Evolutionary conservation across 2,797 vertebrate species (phyloP), one percentile per base, ranked within the genome.

Genomic region (Sciurus carolinensis): DNA sequence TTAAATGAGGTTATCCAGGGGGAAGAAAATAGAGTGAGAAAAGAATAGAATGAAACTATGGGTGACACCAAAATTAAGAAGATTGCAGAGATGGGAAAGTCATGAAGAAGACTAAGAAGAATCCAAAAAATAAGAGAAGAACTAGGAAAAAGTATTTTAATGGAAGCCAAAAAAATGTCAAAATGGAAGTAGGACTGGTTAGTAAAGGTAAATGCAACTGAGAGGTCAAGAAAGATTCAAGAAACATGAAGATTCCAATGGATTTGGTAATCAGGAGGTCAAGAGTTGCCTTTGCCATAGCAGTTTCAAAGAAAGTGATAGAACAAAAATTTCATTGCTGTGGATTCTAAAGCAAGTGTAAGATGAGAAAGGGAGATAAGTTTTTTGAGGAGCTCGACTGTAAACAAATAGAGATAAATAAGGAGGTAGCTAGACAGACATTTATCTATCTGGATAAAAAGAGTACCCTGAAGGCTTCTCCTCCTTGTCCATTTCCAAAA

Each of bases 341-440:
- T 88, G 50, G 50, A 64, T 77, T 92, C 20, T n/a, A 86, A 91
- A 82, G 26, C 39, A 86, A 80, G 62, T 17, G 4, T 81, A 47
- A 82, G 47, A 81, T 80, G 54, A 39, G 36, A 94, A 89, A 89
- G 26, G 44, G 50, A 85, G 28, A 86, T 81, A 89, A 81, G 15
- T 81, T 87, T 84, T 81, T 66, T 82, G 80, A 92, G 75, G 66
- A 89, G 39, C 2, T 57, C 92, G 44, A 28, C 39, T 66, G n/a
- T 81, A 22, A 85, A 39, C 86, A 30, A 94, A 75, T 84, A 57
- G 44, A 89, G 4, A 81, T 50, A 57, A 39, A 75, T 44, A 42
- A 90, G 44, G 44, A 59, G 10, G 18, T 54, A 85, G 42, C 24
- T 67, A 67, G 57, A 75, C 50, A 72, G 39, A 66, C 11, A 59